Evolutionary conservation across 2,888 invertebrate species (phyloP).

Genomic region (Drosophila algonquin): DNA sequence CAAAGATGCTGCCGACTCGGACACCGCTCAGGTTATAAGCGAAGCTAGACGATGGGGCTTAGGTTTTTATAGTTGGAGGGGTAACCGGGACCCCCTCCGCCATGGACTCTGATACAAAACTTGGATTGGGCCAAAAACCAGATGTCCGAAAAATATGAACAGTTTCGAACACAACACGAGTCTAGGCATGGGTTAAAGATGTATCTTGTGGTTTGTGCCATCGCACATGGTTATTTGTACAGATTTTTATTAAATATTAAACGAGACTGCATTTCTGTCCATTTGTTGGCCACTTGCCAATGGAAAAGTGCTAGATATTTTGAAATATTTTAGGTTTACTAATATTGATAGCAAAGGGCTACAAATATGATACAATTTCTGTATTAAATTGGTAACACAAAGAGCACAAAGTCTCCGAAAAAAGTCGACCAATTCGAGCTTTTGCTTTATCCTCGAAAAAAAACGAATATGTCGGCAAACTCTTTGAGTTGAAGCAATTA

Average conservation of each 20-base stretch:
- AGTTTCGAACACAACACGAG: background rate
- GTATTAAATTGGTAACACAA: too few relatives aligned
- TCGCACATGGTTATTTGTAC: background rate
- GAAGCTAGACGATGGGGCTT: conserved; percentile 46
- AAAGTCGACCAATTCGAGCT: too few relatives aligned
- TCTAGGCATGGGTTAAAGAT: background rate
- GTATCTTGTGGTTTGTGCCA: background rate
- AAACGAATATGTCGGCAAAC: too few relatives aligned
- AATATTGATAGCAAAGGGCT: too few relatives aligned
- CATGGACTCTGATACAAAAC: conserved; percentile 2
- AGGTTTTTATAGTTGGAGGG: conserved; percentile 54
- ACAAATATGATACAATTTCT: too few relatives aligned
- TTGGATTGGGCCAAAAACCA: conserved; percentile 24
- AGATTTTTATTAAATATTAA: background rate
- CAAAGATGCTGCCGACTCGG: conserved; percentile 50
- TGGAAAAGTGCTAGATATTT: too few relatives aligned
- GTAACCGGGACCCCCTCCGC: background rate
- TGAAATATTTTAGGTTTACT: too few relatives aligned
- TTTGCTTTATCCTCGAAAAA: too few relatives aligned
- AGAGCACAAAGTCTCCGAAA: too few relatives aligned
- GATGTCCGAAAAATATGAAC: conserved; percentile 4
- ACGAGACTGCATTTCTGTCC: too few relatives aligned
- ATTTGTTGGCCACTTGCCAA: too few relatives aligned
- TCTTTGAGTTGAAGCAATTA: too few relatives aligned
- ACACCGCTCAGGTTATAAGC: conserved; percentile 51